A percentile compares a stretch with the other conserved stretches of the same genome.
These are phyloP conservation scores for Rhabdophis nuchalis DNA, from an alignment of 2,797 vertebrate genomes.

Conservation along the genomic window DNA sequence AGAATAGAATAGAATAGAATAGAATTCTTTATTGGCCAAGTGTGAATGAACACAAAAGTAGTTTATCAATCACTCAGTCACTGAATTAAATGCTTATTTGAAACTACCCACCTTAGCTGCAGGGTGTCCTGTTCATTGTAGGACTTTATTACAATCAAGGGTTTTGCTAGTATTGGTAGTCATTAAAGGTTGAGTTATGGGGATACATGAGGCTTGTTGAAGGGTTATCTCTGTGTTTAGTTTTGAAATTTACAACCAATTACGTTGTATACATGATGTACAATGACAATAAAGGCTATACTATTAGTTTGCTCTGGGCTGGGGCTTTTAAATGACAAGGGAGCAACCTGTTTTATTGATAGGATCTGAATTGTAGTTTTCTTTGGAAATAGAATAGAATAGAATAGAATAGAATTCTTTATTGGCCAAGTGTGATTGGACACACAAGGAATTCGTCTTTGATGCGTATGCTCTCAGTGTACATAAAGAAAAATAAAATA, in stretches of 20 bases:
- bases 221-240: neutral
- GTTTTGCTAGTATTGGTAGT: neutral
- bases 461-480: no score
- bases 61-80: neutral
- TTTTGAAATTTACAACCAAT: no score
- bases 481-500: no score
- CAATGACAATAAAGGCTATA: no score
- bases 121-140: neutral
- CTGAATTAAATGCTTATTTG: neutral
- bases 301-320: neutral
- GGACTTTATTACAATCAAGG: neutral
- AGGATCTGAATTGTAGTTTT: neutral
- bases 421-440: no score
- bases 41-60: no score
- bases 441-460: no score
- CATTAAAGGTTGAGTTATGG: neutral
- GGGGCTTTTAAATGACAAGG: neutral
- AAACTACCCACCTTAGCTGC: neutral
- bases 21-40: no score
- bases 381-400: neutral
- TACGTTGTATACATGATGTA: no score
- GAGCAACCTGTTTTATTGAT: neutral
- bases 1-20: no score
- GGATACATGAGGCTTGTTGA: neutral
- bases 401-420: no score